phyloP scores from a whole-genome alignment of 2,797 vertebrate genomes.

The Brotula barbata region DNA sequence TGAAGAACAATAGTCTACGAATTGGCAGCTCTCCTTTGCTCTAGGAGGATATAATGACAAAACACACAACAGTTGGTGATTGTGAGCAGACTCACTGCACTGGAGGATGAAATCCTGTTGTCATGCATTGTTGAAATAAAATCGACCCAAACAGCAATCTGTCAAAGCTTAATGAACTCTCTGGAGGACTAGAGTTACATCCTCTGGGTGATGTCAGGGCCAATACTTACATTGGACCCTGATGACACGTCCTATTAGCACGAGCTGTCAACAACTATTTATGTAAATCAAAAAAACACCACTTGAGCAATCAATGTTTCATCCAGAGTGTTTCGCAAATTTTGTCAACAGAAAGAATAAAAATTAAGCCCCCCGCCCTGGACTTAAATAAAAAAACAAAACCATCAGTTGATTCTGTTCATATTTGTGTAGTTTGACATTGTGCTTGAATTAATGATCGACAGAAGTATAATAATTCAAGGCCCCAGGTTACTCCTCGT shows the following conservation, averaged over 20 bases:
- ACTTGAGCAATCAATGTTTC: not conserved
- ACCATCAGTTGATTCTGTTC: too few species aligned
- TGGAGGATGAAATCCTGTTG: not conserved
- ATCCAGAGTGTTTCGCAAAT: not conserved
- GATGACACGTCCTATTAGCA: not conserved
- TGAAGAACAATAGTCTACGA: constrained; percentile 2
- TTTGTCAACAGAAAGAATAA: not conserved
- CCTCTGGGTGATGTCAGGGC: constrained; percentile 2
- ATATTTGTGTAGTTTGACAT: too few species aligned
- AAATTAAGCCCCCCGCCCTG: not conserved
- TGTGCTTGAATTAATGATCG: constrained; percentile 36
- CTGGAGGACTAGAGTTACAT: not conserved
- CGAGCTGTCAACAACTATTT: constrained; percentile 1
- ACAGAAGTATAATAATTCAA: constrained; percentile 41
- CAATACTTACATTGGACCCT: constrained; percentile 3
- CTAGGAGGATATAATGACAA: not conserved
- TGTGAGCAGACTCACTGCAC: not conserved
- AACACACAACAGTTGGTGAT: not conserved
- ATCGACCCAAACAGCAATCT: not conserved
- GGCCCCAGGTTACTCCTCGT: constrained; percentile 51
- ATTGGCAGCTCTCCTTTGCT: not conserved
- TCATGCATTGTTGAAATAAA: not conserved
- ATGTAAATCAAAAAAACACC: too few species aligned
- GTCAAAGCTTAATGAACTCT: not conserved
- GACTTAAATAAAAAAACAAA: too few species aligned